Conservation (phyloP, 2,888 invertebrate genomes). For the Noctua janthe region DNA sequence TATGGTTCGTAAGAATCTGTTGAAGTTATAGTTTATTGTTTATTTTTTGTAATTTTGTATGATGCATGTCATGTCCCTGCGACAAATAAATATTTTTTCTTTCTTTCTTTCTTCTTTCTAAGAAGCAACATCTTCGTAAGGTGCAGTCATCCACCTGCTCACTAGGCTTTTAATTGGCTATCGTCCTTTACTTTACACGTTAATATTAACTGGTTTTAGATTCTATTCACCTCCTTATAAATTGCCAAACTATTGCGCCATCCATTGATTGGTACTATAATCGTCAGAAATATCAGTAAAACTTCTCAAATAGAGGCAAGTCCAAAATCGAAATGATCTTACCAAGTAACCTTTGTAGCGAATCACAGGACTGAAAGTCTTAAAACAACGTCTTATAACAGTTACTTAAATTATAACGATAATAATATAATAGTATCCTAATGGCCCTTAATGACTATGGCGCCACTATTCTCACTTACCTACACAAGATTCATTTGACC, state of each 20-base stretch:
- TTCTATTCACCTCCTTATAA: not conserved
- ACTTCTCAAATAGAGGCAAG: not conserved
- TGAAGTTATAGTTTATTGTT: too few relatives aligned
- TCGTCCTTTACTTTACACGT: not conserved
- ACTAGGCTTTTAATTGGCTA: not conserved
- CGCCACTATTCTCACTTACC: conserved; percentile 30
- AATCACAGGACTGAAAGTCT: not conserved
- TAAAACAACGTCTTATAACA: not conserved
- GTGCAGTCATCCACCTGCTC: too few relatives aligned
- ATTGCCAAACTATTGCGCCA: not conserved
- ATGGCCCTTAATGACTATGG: conserved; percentile 11
- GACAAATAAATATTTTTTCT: too few relatives aligned
- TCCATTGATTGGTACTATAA: not conserved
- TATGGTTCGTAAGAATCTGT: not conserved
- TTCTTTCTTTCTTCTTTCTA: too few relatives aligned
- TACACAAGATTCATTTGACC: conserved; percentile 39
- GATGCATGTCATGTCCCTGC: too few relatives aligned
- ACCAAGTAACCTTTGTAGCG: not conserved
- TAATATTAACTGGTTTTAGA: not conserved
- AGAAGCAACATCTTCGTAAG: not conserved
- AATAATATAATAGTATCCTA: conserved; percentile 19
- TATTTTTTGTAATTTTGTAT: too few relatives aligned
- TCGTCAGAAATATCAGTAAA: not conserved
- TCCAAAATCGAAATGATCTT: not conserved
- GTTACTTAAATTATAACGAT: conserved; percentile 13